A percentile compares a stretch with the other conserved stretches of the same genome.
These are phyloP conservation scores for Tamandua tetradactyla DNA, from an alignment of 2,797 vertebrate genomes.

Conservation along the genomic window DNA sequence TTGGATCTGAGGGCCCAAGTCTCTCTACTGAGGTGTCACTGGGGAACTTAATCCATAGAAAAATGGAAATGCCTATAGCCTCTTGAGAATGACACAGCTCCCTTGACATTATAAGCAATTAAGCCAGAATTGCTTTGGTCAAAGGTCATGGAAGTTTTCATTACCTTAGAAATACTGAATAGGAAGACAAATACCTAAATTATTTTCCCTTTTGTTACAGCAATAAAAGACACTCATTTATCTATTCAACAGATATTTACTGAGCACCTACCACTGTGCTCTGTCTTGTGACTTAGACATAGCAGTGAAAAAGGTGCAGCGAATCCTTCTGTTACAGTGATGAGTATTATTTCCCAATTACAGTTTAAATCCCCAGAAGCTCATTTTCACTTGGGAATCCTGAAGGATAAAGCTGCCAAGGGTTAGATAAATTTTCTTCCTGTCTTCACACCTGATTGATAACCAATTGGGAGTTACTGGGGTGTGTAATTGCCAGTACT, in stretches of 20 bases:
- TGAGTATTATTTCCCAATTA: background rate
- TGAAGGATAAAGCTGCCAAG: background rate
- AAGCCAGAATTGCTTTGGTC: background rate
- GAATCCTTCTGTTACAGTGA: rapidly evolving
- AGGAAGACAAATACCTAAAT: slow-evolving; percentile 12
- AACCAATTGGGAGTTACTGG: slow-evolving; percentile 27
- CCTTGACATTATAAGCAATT: slow-evolving; percentile 28
- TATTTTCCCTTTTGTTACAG: background rate
- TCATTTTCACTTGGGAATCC: slow-evolving; percentile 36
- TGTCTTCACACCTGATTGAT: slow-evolving; percentile 72
- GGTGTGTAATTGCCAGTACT: slow-evolving; percentile 48
- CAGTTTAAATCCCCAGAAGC: slow-evolving; percentile 17
- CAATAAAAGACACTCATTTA: background rate
- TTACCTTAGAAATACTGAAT: background rate
- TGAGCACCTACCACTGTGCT: background rate
- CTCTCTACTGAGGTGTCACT: background rate
- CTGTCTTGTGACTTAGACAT: background rate
- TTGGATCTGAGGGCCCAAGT: rapidly evolving
- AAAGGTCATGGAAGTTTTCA: slow-evolving; percentile 47
- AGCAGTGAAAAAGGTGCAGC: background rate
- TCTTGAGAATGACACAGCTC: background rate
- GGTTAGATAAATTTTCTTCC: background rate
- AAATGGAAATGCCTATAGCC: background rate
- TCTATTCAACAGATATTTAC: background rate
- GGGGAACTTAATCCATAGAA: rapidly evolving